Evolutionary conservation across 2,888 invertebrate genomes (phyloP), one percentile per base, ranked within the genome.

Genomic region (Oegoconia quadripuncta): DNA sequence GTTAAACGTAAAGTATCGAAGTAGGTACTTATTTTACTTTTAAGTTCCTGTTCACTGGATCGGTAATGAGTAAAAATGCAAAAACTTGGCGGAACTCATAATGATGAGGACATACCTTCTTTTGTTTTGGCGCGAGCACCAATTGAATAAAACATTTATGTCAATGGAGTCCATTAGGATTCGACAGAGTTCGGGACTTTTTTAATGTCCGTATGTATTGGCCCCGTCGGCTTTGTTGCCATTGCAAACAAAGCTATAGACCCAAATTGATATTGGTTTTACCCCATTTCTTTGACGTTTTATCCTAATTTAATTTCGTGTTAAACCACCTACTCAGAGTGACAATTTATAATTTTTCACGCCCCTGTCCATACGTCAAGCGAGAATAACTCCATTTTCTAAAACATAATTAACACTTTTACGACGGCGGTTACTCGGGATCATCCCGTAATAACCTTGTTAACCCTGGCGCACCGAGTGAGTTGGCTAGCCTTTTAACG

Each of bases 391-490:
- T 72, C 65, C 68, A 74, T 78, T 76, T 66, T 71, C 71, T 70
- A 63, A 72, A 82, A 84, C 76, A 77, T 78, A 83, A 83, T 86
- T 86, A 84, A 86, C 84, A 83, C 83, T 87, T 82, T 86, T 87
- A 83, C 78, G 78, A 74, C 74, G 66, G 77, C 74, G 84, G 86
- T 83, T 73, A 69, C 72, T 74, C 71, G 78, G 83, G 84, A 80
- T 86, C 65, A 86, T 86, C 86, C 87, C 80, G 74, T 86, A 86
- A 87, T 86, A 87, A 86, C 84, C 84, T 87, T 86, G 87, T 87
- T 87, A 87, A 87, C 84, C 86, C 86, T 79, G 77, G 74, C 81
- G 74, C 70, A 74, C 76, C 74, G 73, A 71, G 73, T 61, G 77
- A 75, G 75, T 68, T 62, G 79, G 77, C 83, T 82, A 77, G 86